These are phyloP conservation scores for Vulpes vulpes DNA, from an alignment of 2,113 vertebrate species.

Conservation along the genomic window DNA sequence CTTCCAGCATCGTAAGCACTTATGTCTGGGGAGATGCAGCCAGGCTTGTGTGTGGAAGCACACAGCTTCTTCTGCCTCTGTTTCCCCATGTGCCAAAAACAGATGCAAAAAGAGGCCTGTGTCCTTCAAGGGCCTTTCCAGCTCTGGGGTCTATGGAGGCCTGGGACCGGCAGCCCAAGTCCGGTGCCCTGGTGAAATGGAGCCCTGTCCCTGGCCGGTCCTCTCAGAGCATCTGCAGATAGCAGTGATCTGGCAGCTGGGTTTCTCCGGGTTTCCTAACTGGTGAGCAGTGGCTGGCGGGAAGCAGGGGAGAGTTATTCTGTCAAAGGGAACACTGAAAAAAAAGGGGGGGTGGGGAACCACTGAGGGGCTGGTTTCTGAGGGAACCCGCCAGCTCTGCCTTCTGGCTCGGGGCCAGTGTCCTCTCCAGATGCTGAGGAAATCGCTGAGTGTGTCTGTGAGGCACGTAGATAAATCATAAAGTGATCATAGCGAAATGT, in stretches of 20 bases:
- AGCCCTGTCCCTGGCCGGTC: neutral
- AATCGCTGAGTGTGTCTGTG: conserved; percentile 56
- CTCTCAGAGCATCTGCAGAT: neutral
- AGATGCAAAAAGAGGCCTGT: neutral
- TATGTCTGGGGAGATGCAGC: neutral
- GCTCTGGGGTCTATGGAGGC: neutral
- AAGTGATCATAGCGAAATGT: neutral
- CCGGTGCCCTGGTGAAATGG: neutral
- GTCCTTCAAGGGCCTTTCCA: neutral
- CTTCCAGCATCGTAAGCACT: rapidly evolving
- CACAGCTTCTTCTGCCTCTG: neutral
- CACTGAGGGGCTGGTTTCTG: conserved; percentile 65
- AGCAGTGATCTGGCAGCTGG: neutral
- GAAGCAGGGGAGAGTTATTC: conserved; percentile 75
- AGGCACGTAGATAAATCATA: neutral
- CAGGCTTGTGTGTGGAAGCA: neutral
- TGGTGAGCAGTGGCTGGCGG: conserved; percentile 52
- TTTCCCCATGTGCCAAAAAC: neutral
- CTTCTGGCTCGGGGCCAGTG: conserved; percentile 43
- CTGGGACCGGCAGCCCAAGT: neutral
- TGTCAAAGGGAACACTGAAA: conserved; percentile 59
- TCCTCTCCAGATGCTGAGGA: conserved; percentile 56
- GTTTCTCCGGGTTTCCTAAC: neutral
- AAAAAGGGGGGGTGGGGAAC: neutral
- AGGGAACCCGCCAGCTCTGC: conserved; percentile 58